Conservation (phyloP, 2,113 vertebrate species). For the Riparia riparia region DNA sequence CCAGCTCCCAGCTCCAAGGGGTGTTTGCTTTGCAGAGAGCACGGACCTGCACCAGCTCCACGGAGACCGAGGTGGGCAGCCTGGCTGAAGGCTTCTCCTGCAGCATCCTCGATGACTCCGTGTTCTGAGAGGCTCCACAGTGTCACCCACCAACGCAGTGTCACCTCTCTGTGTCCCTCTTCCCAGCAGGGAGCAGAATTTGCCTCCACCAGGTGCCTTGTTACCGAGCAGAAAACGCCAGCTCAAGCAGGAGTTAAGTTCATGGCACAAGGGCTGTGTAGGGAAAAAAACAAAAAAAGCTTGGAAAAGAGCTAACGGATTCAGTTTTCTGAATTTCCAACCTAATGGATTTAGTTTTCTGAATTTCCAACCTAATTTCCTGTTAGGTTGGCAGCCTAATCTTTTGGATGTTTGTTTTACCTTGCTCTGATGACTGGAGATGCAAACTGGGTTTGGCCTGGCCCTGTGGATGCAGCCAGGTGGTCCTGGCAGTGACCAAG, state of each 20-base stretch:
- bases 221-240: neutral
- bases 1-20: neutral
- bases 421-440: neutral
- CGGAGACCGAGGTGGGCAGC: neutral
- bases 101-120: neutral
- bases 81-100: neutral
- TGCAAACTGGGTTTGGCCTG: neutral
- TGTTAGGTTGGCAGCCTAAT: neutral
- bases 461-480: neutral
- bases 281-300: accelerated
- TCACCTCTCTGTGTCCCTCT: accelerated
- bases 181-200: neutral
- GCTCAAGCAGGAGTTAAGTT: neutral
- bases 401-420: neutral
- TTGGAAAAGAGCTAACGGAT: neutral
- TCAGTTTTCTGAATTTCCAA: neutral
- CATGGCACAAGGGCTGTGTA: accelerated
- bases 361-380: neutral
- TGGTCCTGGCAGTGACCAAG: neutral
- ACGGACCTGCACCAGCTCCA: slow-evolving; percentile 29
- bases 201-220: neutral
- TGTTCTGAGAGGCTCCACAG: neutral
- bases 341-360: neutral
- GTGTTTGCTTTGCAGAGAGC: slow-evolving; percentile 42
- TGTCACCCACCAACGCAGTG: accelerated